phyloP scores from a whole-genome alignment of 2,113 vertebrate species.

The Stigmatopora nigra region DNA sequence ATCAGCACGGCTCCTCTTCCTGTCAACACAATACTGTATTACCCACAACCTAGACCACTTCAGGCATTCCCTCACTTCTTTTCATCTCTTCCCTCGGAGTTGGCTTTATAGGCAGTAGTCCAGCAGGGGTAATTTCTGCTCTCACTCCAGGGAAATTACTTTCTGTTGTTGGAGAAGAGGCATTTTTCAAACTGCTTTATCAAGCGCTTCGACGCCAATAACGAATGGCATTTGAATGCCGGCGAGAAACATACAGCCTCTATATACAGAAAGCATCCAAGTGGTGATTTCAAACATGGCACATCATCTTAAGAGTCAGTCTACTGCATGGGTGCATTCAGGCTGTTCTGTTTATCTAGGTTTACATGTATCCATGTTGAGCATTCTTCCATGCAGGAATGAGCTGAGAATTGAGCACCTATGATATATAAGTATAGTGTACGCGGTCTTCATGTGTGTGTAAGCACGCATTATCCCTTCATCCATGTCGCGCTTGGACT shows the following conservation, averaged over 20 bases:
- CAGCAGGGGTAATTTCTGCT: constrained; percentile 54
- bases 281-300: neutral
- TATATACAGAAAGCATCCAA: constrained; percentile 10
- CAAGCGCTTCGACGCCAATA: constrained; percentile 52
- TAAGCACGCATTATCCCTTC: neutral
- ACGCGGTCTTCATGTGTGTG: neutral
- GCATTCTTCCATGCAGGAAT: constrained; percentile 28
- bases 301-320: neutral
- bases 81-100: constrained; percentile 45
- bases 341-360: neutral
- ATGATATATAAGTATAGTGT: neutral
- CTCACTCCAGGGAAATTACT: constrained; percentile 69
- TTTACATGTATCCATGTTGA: constrained; percentile 14
- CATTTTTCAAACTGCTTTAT: constrained; percentile 61
- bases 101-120: constrained; percentile 56
- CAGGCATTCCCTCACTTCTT: constrained; percentile 20
- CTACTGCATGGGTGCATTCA: neutral
- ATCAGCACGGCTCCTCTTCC: constrained; percentile 48
- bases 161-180: constrained; percentile 58
- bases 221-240: constrained; percentile 41
- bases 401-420: constrained; percentile 1
- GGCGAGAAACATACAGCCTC: constrained; percentile 22
- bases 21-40: constrained; percentile 51
- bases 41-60: constrained; percentile 44
- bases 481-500: constrained; percentile 36